Evolutionary conservation across 2,113 vertebrate species (phyloP), one percentile per base, ranked within the genome.

Genomic region (Ophthalmolycus amberensis): DNA sequence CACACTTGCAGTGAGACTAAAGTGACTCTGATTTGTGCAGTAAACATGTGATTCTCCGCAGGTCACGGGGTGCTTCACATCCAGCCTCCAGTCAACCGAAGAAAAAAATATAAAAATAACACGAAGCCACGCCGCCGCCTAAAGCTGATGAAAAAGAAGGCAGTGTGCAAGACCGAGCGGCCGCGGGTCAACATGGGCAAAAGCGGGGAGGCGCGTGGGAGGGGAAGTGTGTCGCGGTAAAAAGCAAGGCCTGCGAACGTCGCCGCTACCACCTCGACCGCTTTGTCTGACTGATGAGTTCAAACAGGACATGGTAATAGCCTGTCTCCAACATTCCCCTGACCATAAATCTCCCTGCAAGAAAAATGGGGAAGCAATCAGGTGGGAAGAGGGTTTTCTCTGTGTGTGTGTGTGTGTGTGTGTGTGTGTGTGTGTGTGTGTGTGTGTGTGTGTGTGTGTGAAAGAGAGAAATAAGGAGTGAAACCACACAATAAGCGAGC

Each of bases 361-460:
- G 92, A 94, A 93, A 95, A 94, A 94, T 91, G 94, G 91, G 90
- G 91, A 93, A 86, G 93, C 93, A 94, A 93, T 94, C 94, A 92
- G 88, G 89, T 95, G 92, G 89, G 85, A 87, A 92, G 90, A 88
- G 56, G 83, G 75, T 80, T 83, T 65, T 71, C 20, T 79, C 64
- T 86, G 84, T 71, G 69, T 75, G 75, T 20, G 72, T 29, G 72
- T 48, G 60, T 37, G 60, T 54, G 72, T 66, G 73, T 74, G 82
- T 69, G 82, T 78, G 84, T 69, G 71, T 50, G 79, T 59, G 63
- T 27, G 67, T 58, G 64, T 71, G 59, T 66, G 80, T n/a, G 37
- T 38, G 62, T 38, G 68, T 38, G 68, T 50, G 42, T 67, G 80
- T 44, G 42, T 44, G 64, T 66, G 52, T 59, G 54, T 56, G 54